These are phyloP conservation scores for Nyctibius grandis DNA, from an alignment of 2,797 vertebrate species.

Conservation along the genomic window DNA sequence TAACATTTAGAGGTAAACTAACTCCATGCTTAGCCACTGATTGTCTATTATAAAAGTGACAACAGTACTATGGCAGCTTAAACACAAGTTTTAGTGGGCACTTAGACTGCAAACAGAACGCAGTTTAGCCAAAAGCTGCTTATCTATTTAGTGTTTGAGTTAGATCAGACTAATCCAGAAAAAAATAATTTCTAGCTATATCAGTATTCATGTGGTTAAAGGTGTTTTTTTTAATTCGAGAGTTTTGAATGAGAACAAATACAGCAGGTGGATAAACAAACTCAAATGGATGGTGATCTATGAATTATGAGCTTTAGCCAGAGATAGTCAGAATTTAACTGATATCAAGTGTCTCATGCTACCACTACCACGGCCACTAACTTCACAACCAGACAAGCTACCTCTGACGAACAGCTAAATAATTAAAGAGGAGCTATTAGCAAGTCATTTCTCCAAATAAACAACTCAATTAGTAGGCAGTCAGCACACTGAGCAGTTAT, in stretches of 20 bases:
- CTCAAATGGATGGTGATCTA: background rate
- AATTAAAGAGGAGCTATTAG: slow-evolving; percentile 66
- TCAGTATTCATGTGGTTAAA: slow-evolving; percentile 26
- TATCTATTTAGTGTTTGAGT: background rate
- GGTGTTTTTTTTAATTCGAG: background rate
- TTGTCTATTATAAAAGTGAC: slow-evolving; percentile 29
- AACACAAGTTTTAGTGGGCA: background rate
- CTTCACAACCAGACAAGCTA: slow-evolving; percentile 44
- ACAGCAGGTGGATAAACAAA: slow-evolving; percentile 30
- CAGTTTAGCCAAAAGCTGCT: slow-evolving; percentile 43
- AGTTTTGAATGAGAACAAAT: slow-evolving; percentile 39
- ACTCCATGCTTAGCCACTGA: slow-evolving; percentile 23
- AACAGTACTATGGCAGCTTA: slow-evolving; percentile 4
- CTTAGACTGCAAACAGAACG: slow-evolving; percentile 25
- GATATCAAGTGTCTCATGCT: background rate
- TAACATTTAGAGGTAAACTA: slow-evolving; percentile 36
- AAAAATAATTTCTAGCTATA: slow-evolving; percentile 6
- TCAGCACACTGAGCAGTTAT: background rate
- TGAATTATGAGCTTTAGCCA: slow-evolving; percentile 17
- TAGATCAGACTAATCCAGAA: slow-evolving; percentile 46
- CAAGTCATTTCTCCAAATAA: slow-evolving; percentile 61
- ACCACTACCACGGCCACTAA: slow-evolving; percentile 13
- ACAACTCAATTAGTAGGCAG: slow-evolving; percentile 50
- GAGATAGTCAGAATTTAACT: slow-evolving; percentile 22
- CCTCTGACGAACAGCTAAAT: slow-evolving; percentile 59